Conservation (phyloP, 2,113 vertebrate species). For the Delphinapterus leucas region DNA sequence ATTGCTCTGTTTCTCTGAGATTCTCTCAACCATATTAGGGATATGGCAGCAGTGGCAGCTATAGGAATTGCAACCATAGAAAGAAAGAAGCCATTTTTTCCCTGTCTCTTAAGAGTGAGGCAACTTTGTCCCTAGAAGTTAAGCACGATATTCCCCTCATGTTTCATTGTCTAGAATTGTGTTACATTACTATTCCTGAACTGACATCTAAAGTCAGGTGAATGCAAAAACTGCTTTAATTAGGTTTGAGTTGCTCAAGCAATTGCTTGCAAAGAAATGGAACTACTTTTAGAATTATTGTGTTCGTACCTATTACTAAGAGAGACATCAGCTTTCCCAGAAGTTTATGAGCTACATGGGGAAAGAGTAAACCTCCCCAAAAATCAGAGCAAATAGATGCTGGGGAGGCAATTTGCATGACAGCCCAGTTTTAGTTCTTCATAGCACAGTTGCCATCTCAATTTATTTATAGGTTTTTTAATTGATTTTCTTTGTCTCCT, state of each 20-base stretch:
- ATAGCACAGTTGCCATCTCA: neutral
- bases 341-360: neutral
- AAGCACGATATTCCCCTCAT: neutral
- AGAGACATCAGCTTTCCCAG: neutral
- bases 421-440: neutral
- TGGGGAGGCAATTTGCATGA: neutral
- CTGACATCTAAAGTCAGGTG: neutral
- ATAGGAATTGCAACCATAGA: too few relatives aligned
- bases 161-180: neutral
- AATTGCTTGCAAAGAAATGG: neutral
- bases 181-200: neutral
- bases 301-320: neutral
- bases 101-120: neutral
- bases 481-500: neutral
- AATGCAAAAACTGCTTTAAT: neutral
- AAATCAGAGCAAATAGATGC: neutral
- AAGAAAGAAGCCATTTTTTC: neutral
- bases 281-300: neutral
- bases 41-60: neutral
- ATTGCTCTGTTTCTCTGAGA: neutral
- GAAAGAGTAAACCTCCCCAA: neutral
- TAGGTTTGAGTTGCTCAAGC: neutral
- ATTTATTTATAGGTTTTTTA: neutral
- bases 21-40: neutral
- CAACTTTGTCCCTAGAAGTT: neutral